These are phyloP conservation scores for Ormyrus labotus DNA, from an alignment of 2,888 invertebrate species.

Conservation along the genomic window DNA sequence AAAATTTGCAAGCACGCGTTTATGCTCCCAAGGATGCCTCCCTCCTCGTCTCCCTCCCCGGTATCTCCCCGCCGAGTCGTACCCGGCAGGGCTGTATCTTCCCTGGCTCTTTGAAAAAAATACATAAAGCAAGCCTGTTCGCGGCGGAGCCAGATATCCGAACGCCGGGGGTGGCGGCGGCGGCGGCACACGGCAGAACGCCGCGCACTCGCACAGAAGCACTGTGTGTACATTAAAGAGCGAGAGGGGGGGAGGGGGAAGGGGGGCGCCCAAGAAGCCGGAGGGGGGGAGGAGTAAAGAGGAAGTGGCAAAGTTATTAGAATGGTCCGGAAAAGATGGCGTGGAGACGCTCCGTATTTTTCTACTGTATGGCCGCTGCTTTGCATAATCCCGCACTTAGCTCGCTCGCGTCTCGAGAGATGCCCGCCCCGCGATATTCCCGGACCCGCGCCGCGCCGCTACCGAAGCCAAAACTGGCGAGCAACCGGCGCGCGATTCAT, in stretches of 20 bases:
- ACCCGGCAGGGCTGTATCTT: constrained; percentile 13
- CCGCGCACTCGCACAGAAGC: no score
- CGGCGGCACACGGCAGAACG: no score
- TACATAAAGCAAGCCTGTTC: no score
- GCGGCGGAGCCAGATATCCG: no score
- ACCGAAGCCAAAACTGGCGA: constrained; percentile 66
- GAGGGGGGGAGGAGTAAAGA: constrained; percentile 58
- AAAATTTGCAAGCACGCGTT: constrained; percentile 45
- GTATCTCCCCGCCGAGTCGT: background rate
- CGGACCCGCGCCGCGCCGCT: background rate
- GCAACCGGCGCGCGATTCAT: constrained; percentile 59
- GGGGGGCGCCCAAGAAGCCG: constrained; percentile 46
- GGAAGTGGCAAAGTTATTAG: constrained; percentile 74
- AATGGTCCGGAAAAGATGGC: constrained; percentile 77
- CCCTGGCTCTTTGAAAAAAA: constrained; percentile 3
- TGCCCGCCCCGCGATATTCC: constrained; percentile 60
- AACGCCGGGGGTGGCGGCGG: no score
- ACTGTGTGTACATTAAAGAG: constrained; percentile 21
- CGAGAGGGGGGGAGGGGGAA: constrained; percentile 58
- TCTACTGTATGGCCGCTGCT: constrained; percentile 76
- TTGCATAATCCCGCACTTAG: constrained; percentile 77
- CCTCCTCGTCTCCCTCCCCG: background rate
- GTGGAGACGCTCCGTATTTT: constrained; percentile 77
- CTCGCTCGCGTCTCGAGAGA: constrained; percentile 71
- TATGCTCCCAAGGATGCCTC: constrained; percentile 17